Base-by-base conservation (phyloP, 2,113 vertebrate genomes). In the Antechinus stuartii region DNA sequence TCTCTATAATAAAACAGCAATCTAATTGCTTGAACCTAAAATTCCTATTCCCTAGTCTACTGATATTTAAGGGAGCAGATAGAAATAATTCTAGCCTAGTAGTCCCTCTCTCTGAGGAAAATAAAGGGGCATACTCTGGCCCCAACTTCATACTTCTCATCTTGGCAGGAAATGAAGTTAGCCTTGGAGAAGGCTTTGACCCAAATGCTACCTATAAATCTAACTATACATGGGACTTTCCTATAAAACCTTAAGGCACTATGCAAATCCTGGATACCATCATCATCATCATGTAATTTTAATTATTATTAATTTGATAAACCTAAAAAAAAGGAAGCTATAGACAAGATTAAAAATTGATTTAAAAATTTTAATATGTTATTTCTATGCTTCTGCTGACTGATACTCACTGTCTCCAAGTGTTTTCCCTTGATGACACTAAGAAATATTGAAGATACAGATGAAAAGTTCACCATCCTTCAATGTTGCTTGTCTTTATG, bases 341-440 rank as follows among this genome's bases (percentile, higher is more conserved):
- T 76, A 19, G 30, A 76, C 35, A n/a, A 76, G 61, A 35, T 76
- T 76, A n/a, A 76, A 35, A 76, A 19, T 76, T n/a, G 9, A 6
- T 76, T 61, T 30, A 12, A 76, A 76, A 68, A 35, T 1, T n/a
- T 76, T n/a, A n/a, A n/a, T 35, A n/a, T 76, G n/a, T 76, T 76
- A 76, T n/a, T n/a, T 76, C 35, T 76, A 35, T 16, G 35, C 35
- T 76, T 76, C 35, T n/a, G 14, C 14, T 14, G 35, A 35, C 61
- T 68, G 12, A 68, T n/a, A 68, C 3, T 94, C 7, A 53, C 55
- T 57, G 27, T 53, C 53, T 61, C 54, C 2, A 56, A 91, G 49
- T 91, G 50, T 53, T 35, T 95, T 90, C 89, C n/a, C 90, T 96
- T 92, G 90, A 54, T 42, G 53, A 57, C 90, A n/a, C 0, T 24